These are phyloP conservation scores for Cephus spinipes DNA, from an alignment of 2,888 invertebrate genomes.

Conservation along the genomic window DNA sequence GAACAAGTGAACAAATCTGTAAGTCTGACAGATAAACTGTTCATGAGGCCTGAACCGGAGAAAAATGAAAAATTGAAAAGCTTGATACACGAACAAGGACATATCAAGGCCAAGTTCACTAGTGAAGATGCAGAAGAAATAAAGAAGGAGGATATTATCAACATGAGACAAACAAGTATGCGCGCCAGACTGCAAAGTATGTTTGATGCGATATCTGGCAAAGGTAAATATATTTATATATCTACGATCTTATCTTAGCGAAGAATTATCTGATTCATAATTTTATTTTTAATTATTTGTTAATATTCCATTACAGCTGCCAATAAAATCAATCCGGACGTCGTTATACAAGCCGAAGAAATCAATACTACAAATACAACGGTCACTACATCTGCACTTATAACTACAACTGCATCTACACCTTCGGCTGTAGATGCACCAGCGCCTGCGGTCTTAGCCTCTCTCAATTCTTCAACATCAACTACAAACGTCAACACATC, in stretches of 20 bases:
- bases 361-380: slow-evolving; percentile 32
- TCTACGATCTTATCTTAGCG: background rate
- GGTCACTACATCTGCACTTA: background rate
- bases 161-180: slow-evolving; percentile 63
- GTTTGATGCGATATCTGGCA: slow-evolving; percentile 64
- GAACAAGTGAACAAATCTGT: slow-evolving; percentile 18
- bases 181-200: slow-evolving; percentile 59
- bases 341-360: slow-evolving; percentile 62
- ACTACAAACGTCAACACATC: slow-evolving; percentile 59
- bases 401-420: slow-evolving; percentile 17
- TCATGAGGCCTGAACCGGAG: slow-evolving; percentile 60
- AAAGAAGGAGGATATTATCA: slow-evolving; percentile 59
- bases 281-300: background rate
- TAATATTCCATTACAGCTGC: slow-evolving; percentile 36
- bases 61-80: slow-evolving; percentile 55
- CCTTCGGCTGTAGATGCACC: slow-evolving; percentile 24
- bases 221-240: slow-evolving; percentile 43
- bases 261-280: background rate
- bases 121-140: slow-evolving; percentile 58
- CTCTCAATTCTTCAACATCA: slow-evolving; percentile 52
- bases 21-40: slow-evolving; percentile 55
- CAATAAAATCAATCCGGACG: slow-evolving; percentile 59
- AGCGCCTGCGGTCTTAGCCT: slow-evolving; percentile 12
- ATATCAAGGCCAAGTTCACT: slow-evolving; percentile 50
- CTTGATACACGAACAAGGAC: slow-evolving; percentile 55